Evolutionary conservation across 2,888 invertebrate genomes (phyloP).

Genomic region (Catocala nupta): DNA sequence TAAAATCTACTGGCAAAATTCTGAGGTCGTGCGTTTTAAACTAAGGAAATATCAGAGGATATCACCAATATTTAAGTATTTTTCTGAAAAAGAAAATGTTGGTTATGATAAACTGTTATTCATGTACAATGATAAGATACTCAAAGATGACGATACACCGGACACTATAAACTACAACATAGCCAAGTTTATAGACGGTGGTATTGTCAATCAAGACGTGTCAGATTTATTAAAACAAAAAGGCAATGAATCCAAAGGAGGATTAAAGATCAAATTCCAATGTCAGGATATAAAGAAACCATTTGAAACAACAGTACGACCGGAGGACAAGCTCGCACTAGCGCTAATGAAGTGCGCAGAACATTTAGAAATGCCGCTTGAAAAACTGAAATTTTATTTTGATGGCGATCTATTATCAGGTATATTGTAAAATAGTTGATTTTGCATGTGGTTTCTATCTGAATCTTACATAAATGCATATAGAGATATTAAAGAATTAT

Average conservation of each 20-base stretch:
- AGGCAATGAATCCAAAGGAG: slow-evolving; percentile 36
- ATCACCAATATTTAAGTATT: slow-evolving; percentile 73
- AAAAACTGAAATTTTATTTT: slow-evolving; percentile 81
- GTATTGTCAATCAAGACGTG: slow-evolving; percentile 68
- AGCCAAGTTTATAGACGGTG: slow-evolving; percentile 81
- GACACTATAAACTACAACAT: slow-evolving; percentile 76
- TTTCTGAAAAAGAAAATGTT: slow-evolving; percentile 68
- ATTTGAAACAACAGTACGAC: slow-evolving; percentile 60
- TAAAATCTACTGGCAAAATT: slow-evolving; percentile 80
- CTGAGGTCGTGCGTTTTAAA: slow-evolving; percentile 73
- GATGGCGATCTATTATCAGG: slow-evolving; percentile 84
- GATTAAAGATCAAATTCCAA: slow-evolving; percentile 79
- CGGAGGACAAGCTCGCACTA: slow-evolving; percentile 67
- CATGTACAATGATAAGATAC: slow-evolving; percentile 72
- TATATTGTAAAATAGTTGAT: slow-evolving; percentile 26
- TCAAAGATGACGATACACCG: slow-evolving; percentile 76
- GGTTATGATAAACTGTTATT: slow-evolving; percentile 70
- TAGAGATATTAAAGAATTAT: too few species aligned
- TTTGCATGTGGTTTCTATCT: too few species aligned
- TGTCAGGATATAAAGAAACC: slow-evolving; percentile 77
- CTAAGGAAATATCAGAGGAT: slow-evolving; percentile 77
- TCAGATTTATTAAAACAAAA: slow-evolving; percentile 49
- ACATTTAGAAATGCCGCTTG: slow-evolving; percentile 70
- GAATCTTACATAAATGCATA: too few species aligned
- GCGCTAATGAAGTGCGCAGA: slow-evolving; percentile 83